Base-by-base conservation (phyloP, 2,113 vertebrate genomes). In the Anguilla rostrata region DNA sequence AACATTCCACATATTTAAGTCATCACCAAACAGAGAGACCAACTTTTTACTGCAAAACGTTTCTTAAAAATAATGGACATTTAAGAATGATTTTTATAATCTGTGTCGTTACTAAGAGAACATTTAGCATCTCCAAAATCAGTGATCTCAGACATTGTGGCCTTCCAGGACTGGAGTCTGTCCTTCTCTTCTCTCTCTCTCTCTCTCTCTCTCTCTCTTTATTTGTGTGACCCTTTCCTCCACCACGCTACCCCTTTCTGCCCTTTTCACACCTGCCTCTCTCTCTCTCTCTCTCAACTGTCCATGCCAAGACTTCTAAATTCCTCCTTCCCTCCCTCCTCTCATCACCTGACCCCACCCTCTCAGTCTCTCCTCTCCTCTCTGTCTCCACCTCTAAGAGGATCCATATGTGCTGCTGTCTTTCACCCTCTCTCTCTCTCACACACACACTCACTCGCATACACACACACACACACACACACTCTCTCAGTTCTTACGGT, bases 81-180 rank as follows among this genome's bases (percentile, higher is more conserved):
- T 53, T 53, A 53, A 53, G 49, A 53, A 53, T 53, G 8, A 53
- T 53, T 53, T 53, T 53, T 53, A 53, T 53, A 14, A 53, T 53
- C 12, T 53, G 49, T 53, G 49, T 53, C 12, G 8, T 53, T 53
- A 53, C 49, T 53, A 14, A 53, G 49, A 53, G 49, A 53, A 53
- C 49, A 53, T 53, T 53, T 8, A 53, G 12, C 49, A 11, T 14
- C 43, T 46, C 43, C 43, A 4, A 14, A 14, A 53, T 53, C 49
- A 53, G 8, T 5, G 49, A 53, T 53, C 49, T 53, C 49, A 14
- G 0, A 53, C 49, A 14, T 11, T 11, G 12, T 53, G 9, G 49
- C 49, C 49, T 53, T 53, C 49, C 20, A 93, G 91, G 91, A 86
- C 83, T 85, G 89, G 92, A 90, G 91, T 91, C 94, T 87, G 90